Percentiles rank a stretch among this genome's conserved stretches.
Evolutionary conservation across 1,140 invertebrate genomes (phyloP).

Genomic region (Hesperophylax magnus): DNA sequence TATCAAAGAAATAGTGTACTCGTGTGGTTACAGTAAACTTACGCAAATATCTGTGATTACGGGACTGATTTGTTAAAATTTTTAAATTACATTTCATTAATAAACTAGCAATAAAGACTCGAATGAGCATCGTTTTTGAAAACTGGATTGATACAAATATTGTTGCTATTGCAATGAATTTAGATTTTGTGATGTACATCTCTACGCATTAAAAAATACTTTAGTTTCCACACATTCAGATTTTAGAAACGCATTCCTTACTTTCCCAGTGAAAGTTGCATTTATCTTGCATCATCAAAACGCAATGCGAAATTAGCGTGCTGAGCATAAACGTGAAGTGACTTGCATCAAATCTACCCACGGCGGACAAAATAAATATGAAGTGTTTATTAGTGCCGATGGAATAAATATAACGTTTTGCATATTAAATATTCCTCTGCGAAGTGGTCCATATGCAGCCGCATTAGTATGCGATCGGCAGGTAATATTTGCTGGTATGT

Average conservation of each 20-base stretch:
- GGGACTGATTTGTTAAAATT: too few relatives aligned
- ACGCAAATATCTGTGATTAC: too few relatives aligned
- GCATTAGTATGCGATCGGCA: conserved; percentile 25
- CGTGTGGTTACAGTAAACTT: too few relatives aligned
- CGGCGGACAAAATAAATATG: conserved; percentile 29
- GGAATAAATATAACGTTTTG: conserved; percentile 28
- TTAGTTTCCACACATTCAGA: conserved; percentile 4
- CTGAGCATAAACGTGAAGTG: conserved; percentile 1
- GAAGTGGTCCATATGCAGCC: conserved; percentile 23
- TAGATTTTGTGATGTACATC: too few relatives aligned
- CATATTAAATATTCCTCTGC: conserved; percentile 24
- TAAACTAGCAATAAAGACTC: too few relatives aligned
- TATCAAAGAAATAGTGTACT: too few relatives aligned
- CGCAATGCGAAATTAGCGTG: not conserved
- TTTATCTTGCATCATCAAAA: conserved; percentile 1
- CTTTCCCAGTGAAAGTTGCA: conserved; percentile 31
- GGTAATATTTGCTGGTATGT: conserved; percentile 10
- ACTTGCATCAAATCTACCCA: conserved; percentile 22
- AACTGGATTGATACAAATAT: too few relatives aligned
- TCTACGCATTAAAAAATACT: not conserved
- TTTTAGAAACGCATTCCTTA: not conserved
- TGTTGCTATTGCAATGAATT: too few relatives aligned
- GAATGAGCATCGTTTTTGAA: too few relatives aligned
- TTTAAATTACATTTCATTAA: too few relatives aligned
- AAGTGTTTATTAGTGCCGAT: conserved; percentile 38